These are phyloP conservation scores for Aphelenchoides besseyi DNA, from an alignment of 1,140 invertebrate species.

Conservation along the genomic window DNA sequence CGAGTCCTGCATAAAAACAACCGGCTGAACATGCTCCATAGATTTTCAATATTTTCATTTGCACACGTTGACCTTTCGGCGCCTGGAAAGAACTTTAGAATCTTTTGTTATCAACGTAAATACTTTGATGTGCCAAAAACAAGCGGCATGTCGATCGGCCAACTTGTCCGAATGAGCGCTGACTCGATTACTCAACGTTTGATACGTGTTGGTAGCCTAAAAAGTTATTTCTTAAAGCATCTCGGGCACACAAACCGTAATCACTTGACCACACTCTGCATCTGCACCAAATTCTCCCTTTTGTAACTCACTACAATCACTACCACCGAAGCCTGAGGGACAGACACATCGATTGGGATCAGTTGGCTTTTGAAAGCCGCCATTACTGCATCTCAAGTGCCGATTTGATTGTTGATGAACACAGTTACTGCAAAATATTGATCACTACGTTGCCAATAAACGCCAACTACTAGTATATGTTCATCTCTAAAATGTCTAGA, in stretches of 20 bases:
- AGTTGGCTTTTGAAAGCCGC: conserved; percentile 37
- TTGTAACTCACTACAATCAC: conserved; percentile 27
- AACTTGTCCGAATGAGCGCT: conserved; percentile 26
- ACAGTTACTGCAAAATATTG: conserved; percentile 9
- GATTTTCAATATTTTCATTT: conserved; percentile 29
- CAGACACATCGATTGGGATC: conserved; percentile 39
- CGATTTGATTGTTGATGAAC: conserved; percentile 15
- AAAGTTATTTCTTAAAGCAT: background rate
- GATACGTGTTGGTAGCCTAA: conserved; percentile 39
- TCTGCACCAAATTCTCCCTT: conserved; percentile 33
- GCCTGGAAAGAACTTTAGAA: conserved; percentile 24
- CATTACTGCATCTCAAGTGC: conserved; percentile 25
- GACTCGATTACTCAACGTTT: conserved; percentile 37
- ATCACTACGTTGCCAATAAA: background rate
- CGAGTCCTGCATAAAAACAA: conserved; percentile 42
- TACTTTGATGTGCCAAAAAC: conserved; percentile 48
- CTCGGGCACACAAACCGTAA: conserved; percentile 4
- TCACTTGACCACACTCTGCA: conserved; percentile 29
- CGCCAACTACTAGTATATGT: conserved; percentile 34
- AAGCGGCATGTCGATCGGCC: conserved; percentile 37
- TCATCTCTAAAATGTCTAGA: conserved; percentile 36
- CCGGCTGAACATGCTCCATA: conserved; percentile 39
- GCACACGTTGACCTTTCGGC: conserved; percentile 33
- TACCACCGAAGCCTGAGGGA: conserved; percentile 37
- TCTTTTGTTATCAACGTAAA: no score